Base-by-base conservation (phyloP, 2,888 invertebrate species). In the Scrobipalpa atriplicella region DNA sequence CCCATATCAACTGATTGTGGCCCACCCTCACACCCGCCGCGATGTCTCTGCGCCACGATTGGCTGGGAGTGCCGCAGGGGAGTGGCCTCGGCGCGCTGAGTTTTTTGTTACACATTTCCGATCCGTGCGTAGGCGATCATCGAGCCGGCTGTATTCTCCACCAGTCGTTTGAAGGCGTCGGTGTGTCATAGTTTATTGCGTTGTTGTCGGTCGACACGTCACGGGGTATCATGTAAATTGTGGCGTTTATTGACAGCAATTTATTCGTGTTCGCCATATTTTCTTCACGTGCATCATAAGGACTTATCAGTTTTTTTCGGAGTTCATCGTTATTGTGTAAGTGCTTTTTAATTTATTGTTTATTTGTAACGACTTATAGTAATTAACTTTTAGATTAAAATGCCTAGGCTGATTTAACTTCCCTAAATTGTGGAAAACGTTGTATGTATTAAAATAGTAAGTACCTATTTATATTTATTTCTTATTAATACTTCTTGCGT, bases 111-210 rank as follows among this genome's bases (percentile, higher is more conserved):
- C 81, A 80, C 84, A 80, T 86, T 87, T 87, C 81, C 79, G 78
- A 80, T 78, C 78, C 80, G 80, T 86, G 89, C 88, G 90, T 90
- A 86, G 88, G 90, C 85, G 89, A 90, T 79, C 81, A 82, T 77
- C 78, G 73, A 75, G 77, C 78, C 82, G 80, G 80, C 87, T 88
- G 64, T 92, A 92, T 90, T 92, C 90, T 86, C 77, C 83, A 84
- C 82, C 92, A 90, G 92, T 91, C 91, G 89, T 85, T 88, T 85
- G 90, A 85, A 87, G 86, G 89, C 90, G 88, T 90, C 83, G 88
- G 91, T 86, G 91, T 89, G 89, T 85, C 86, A 87, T 91, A 89
- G 89, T 92, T 91, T 92, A 91, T 91, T 84, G 79, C 84, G 83
- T 83, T 82, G 86, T 85, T 84, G 85, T 82, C 78, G 80, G 80